These are phyloP conservation scores for Epizoanthus illoricatus DNA, from an alignment of 92 coral and sea anemone genomes.

Conservation along the genomic window DNA sequence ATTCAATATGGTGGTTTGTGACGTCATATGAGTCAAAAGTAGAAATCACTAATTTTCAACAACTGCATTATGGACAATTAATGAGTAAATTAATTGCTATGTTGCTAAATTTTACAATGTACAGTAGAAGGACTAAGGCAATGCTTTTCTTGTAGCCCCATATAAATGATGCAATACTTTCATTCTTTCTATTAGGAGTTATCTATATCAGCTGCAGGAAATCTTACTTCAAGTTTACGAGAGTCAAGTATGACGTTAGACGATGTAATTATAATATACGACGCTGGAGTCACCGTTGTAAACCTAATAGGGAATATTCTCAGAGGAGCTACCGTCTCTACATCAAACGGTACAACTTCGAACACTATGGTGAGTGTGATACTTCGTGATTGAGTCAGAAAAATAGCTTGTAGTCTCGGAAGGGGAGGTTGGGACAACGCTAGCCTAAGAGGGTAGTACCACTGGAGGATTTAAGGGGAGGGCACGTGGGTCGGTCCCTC, in stretches of 20 bases:
- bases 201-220: slow-evolving; percentile 4
- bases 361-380: neutral
- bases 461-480: too few relatives aligned
- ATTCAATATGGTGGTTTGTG: too few relatives aligned
- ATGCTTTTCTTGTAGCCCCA: neutral
- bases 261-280: neutral
- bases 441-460: too few relatives aligned
- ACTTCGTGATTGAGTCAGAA: too few relatives aligned
- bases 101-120: too few relatives aligned
- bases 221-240: slow-evolving; percentile 7
- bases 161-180: neutral
- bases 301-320: slow-evolving; percentile 18
- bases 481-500: too few relatives aligned
- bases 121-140: too few relatives aligned
- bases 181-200: neutral
- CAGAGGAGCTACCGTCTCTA: neutral
- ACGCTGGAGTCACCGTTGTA: slow-evolving; percentile 21
- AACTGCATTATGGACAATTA: too few relatives aligned
- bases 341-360: neutral
- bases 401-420: too few relatives aligned
- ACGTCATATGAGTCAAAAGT: too few relatives aligned
- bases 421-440: neutral
- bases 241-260: slow-evolving; percentile 10
- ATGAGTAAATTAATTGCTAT: too few relatives aligned
- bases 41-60: too few relatives aligned